phyloP scores from a whole-genome alignment of 2,113 vertebrate genomes.

The Tamias sibiricus region DNA sequence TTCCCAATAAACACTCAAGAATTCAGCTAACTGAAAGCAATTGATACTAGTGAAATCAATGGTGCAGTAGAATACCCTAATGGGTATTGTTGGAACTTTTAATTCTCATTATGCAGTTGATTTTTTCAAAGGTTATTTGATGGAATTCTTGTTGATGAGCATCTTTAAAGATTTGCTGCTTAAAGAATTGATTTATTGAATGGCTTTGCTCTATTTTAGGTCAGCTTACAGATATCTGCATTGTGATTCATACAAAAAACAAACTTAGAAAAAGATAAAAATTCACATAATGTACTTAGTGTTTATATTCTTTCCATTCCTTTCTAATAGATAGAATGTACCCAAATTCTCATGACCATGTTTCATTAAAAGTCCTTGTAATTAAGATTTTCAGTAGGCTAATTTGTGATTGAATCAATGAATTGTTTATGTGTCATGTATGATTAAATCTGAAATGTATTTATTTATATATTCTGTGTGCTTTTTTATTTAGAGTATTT shows the following conservation, averaged over 20 bases:
- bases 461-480: not conserved
- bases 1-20: slow-evolving; percentile 71
- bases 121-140: slow-evolving; percentile 64
- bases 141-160: slow-evolving; percentile 52
- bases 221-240: not conserved
- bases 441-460: not conserved
- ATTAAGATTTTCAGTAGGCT: slow-evolving; percentile 21
- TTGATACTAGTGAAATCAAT: slow-evolving; percentile 63
- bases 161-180: slow-evolving; percentile 40
- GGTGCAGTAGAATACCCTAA: slow-evolving; percentile 59
- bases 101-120: slow-evolving; percentile 71
- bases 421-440: not conserved
- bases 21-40: slow-evolving; percentile 55
- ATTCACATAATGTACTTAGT: not conserved
- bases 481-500: not conserved
- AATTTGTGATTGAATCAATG: not conserved
- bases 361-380: slow-evolving; percentile 39
- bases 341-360: not conserved
- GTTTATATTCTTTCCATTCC: not conserved
- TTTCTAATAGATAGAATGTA: slow-evolving; percentile 6
- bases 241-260: slow-evolving; percentile 3
- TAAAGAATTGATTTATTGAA: slow-evolving; percentile 61
- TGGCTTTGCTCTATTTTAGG: not conserved
- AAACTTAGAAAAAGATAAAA: not conserved
- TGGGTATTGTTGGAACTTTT: slow-evolving; percentile 64